Base-by-base conservation (phyloP, 2,888 invertebrate genomes). In the Sipunculus nudus region DNA sequence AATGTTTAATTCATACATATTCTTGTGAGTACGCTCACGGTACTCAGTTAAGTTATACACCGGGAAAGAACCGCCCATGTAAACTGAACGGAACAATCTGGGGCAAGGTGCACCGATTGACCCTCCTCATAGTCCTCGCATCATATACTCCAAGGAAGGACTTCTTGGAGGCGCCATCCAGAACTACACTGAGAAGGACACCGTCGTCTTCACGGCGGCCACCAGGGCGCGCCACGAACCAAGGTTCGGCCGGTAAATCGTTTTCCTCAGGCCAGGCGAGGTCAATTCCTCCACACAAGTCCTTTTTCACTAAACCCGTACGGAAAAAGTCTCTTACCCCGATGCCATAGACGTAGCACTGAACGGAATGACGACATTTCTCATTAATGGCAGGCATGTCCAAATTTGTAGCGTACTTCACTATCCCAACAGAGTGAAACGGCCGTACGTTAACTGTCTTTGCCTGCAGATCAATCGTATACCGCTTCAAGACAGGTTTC, bases 381-480 rank as follows among this genome's bases (percentile, higher is more conserved):
- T 78, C 78, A 55, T 80, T 80, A 41, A 80, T 77, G 0, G 72
- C 70, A 10, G 79, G 79, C 71, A 80, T 67, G 54, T 80, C 80
- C 5, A 80, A 56, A 5, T 53, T 63, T 19, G 54, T 46, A 0
- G 76, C 62, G 53, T 72, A 75, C 6, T 72, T 62, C 8, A 16
- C 29, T 43, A n/a, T 5, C 32, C 35, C 23, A 13, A 38, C 19
- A 16, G 26, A 10, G 10, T 21, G 48, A 43, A 60, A 56, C n/a
- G 35, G 25, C 28, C 39, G 16, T 26, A 66, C 28, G 10, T 32
- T 52, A 0, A 72, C 63, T 23, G 35, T 54, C 6, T 55, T 46
- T 0, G 43, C 57, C 1, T 43, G n/a, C 0, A 79, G 35, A 53
- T 77, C 60, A 10, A 80, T 73, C 8, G 47, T 40, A 48, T 75